A percentile compares a stretch with the other conserved stretches of the same genome.
Evolutionary conservation across 2,888 invertebrate species (phyloP).

Genomic region (Cryptophagus acutangulus): DNA sequence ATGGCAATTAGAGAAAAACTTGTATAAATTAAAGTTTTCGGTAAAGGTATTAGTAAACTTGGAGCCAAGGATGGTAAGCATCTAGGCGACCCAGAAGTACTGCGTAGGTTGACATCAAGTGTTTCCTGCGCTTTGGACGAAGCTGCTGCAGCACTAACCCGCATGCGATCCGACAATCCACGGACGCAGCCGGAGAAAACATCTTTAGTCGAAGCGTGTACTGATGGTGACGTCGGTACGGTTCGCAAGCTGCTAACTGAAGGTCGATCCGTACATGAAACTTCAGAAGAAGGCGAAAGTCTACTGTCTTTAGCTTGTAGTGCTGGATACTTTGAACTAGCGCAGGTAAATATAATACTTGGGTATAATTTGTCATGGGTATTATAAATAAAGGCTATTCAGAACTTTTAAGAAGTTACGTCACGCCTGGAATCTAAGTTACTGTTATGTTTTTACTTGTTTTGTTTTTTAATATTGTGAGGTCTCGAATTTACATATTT

Average conservation of each 20-base stretch:
- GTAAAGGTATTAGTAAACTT: conserved; percentile 77
- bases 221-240: conserved; percentile 90
- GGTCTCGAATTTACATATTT: too few relatives aligned
- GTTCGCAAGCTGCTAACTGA: conserved; percentile 89
- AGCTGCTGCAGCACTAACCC: conserved; percentile 92
- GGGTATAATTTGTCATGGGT: too few relatives aligned
- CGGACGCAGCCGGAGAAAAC: conserved; percentile 33
- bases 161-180: conserved; percentile 85
- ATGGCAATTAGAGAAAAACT: neutral
- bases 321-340: conserved; percentile 95
- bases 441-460: too few relatives aligned
- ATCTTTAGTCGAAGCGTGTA: conserved; percentile 87
- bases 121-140: conserved; percentile 88
- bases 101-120: conserved; percentile 80
- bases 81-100: conserved; percentile 83
- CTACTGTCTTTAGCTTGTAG: conserved; percentile 93
- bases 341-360: conserved; percentile 74
- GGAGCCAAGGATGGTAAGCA: conserved; percentile 76
- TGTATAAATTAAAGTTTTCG: conserved; percentile 37
- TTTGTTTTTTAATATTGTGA: too few relatives aligned
- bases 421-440: too few relatives aligned
- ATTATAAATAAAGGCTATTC: too few relatives aligned
- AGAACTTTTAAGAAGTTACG: too few relatives aligned
- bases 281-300: conserved; percentile 96
- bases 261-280: conserved; percentile 91